Evolutionary conservation across 2,888 invertebrate genomes (phyloP), one percentile per base, ranked within the genome.

Genomic region (Heliothis peltigera): DNA sequence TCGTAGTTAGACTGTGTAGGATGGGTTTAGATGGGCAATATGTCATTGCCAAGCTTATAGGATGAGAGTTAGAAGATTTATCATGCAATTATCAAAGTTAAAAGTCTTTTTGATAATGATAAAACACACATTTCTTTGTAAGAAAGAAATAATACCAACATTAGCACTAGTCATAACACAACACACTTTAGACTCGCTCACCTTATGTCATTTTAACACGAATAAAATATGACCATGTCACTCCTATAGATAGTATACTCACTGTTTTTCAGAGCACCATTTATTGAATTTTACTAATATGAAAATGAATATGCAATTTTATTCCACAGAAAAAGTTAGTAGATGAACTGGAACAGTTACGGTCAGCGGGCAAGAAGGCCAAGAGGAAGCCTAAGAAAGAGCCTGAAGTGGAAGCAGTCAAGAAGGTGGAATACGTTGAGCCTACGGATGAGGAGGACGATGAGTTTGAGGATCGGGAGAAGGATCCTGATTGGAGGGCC

Each of bases 401-500:
- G n/a, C 49, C n/a, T 0, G 35, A 56, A 0, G n/a, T n/a, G 5
- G 39, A n/a, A 39, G n/a, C n/a, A 5, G 39, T 39, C 5, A 39
- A 39, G 39, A 89, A 88, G 52, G 63, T 85, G 28, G 90, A 91
- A 35, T 90, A 90, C 35, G 76, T 88, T n/a, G 89, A 91, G 53
- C 86, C 84, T 0, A 88, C 89, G 4, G 93, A 94, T 8, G 93
- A 95, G 7, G 92, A 92, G 15, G 91, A 91, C 0, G 88, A 90
- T 0, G 90, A 90, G 0, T 87, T 86, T 17, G 90, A 92, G 32
- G 89, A 91, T 25, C 57, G 67, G 0, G 87, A 89, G 0, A 89
- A 92, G 3, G 97, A 97, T 85, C 97, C 97, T 0, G 97, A 97
- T 81, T 97, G 97, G 97, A 90, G 89, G 39, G 95, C 95, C 43